Evolutionary conservation across 2,797 vertebrate species (phyloP).

Genomic region (Paratrypauchen microcephalus): DNA sequence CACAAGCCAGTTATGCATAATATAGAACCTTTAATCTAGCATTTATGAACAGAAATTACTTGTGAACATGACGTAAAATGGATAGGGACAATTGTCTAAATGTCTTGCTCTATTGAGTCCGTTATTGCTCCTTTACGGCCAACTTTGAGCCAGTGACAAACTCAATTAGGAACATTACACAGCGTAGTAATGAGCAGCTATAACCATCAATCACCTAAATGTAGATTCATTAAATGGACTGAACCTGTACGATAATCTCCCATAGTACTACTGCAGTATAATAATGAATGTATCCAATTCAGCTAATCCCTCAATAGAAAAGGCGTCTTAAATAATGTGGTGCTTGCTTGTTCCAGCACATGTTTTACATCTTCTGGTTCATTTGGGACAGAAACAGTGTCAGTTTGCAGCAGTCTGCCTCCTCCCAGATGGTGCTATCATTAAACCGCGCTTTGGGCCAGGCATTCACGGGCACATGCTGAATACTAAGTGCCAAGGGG

Average conservation of each 20-base stretch:
- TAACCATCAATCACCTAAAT: slow-evolving; percentile 53
- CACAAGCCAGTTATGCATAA: too few species aligned
- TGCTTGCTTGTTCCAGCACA: slow-evolving; percentile 37
- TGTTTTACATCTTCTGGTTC: slow-evolving; percentile 55
- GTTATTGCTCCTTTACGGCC: slow-evolving; percentile 53
- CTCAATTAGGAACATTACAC: slow-evolving; percentile 53
- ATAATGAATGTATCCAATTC: slow-evolving; percentile 12
- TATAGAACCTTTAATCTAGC: background rate
- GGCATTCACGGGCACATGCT: slow-evolving; percentile 37
- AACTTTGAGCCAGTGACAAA: slow-evolving; percentile 59
- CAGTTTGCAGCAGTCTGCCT: slow-evolving; percentile 54
- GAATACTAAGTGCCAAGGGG: slow-evolving; percentile 57
- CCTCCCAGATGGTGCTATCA: slow-evolving; percentile 74
- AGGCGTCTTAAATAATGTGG: slow-evolving; percentile 46
- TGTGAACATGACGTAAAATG: slow-evolving; percentile 32
- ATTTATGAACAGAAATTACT: slow-evolving; percentile 16
- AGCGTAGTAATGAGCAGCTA: slow-evolving; percentile 47
- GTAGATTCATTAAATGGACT: slow-evolving; percentile 35
- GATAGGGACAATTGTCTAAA: slow-evolving; percentile 24
- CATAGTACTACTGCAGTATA: background rate
- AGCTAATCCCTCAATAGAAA: slow-evolving; percentile 34
- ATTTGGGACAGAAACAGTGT: slow-evolving; percentile 53
- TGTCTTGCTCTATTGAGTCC: slow-evolving; percentile 42
- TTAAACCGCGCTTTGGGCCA: slow-evolving; percentile 62
- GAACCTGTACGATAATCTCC: slow-evolving; percentile 29